These are phyloP conservation scores for Drosophila cracens DNA, from an alignment of 2,888 invertebrate species.

Conservation along the genomic window DNA sequence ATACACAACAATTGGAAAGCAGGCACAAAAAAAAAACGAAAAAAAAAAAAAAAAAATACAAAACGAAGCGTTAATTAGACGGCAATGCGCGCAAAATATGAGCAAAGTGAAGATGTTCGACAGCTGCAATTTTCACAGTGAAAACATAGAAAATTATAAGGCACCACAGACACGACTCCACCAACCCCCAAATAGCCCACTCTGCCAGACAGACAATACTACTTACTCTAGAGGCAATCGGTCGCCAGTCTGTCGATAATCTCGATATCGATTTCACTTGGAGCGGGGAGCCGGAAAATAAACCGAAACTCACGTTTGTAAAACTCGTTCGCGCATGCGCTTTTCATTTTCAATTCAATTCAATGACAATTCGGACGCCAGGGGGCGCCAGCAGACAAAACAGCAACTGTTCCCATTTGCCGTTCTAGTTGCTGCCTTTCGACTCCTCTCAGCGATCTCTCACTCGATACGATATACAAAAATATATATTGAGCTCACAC, in stretches of 20 bases:
- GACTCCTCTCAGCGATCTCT: constrained; percentile 52
- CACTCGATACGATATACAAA: constrained; percentile 32
- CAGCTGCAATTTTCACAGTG: constrained; percentile 64
- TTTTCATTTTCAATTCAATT: constrained; percentile 76
- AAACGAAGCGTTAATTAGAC: constrained; percentile 70
- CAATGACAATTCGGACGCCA: constrained; percentile 64
- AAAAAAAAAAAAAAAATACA: constrained; percentile 42
- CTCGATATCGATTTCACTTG: constrained; percentile 74
- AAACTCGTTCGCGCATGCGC: constrained; percentile 68
- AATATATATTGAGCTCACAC: constrained; percentile 41
- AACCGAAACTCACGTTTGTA: constrained; percentile 47
- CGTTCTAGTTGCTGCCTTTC: constrained; percentile 53
- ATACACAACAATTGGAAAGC: constrained; percentile 70
- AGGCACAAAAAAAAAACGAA: constrained; percentile 54
- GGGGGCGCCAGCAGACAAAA: constrained; percentile 52
- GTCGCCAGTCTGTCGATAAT: constrained; percentile 38
- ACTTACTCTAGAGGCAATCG: constrained; percentile 9
- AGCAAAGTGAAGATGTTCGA: constrained; percentile 66
- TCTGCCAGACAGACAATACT: neutral
- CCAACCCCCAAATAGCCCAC: neutral
- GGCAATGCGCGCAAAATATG: constrained; percentile 45
- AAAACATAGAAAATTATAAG: constrained; percentile 66
- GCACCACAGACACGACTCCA: neutral
- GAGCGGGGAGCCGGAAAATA: constrained; percentile 24
- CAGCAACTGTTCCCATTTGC: constrained; percentile 62